These are phyloP conservation scores for Panurus biarmicus DNA, from an alignment of 2,113 vertebrate species.

Conservation along the genomic window DNA sequence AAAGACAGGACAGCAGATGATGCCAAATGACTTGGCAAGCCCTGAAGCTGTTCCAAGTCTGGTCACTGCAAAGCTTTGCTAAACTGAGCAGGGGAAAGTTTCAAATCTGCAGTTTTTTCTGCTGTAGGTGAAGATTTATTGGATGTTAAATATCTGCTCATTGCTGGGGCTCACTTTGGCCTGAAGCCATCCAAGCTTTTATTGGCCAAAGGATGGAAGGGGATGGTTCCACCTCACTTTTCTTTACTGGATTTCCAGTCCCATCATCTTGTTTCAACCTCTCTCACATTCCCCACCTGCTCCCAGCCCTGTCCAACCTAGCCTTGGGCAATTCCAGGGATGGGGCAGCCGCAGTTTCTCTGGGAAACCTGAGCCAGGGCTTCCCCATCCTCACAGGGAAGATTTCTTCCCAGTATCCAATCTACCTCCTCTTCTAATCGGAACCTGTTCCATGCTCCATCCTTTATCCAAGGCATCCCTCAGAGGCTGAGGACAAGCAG, in stretches of 20 bases:
- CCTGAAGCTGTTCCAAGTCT: background rate
- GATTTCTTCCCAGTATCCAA: background rate
- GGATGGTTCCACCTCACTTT: background rate
- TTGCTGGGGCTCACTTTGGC: background rate
- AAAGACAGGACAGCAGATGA: background rate
- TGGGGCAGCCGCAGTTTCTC: background rate
- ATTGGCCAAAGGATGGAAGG: background rate
- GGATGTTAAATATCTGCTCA: background rate
- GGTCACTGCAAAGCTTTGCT: background rate
- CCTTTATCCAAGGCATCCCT: background rate
- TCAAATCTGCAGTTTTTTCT: background rate
- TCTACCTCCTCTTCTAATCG: background rate
- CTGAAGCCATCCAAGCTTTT: background rate
- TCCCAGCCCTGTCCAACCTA: background rate
- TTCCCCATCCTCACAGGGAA: background rate
- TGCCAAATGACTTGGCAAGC: conserved; percentile 38
- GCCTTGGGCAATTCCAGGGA: background rate
- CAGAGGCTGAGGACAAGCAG: fast-evolving
- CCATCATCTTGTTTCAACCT: background rate
- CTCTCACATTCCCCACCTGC: background rate
- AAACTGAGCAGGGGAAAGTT: conserved; percentile 12
- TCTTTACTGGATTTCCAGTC: background rate
- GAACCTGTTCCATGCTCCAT: background rate
- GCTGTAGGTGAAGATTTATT: conserved; percentile 23
- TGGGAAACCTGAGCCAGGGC: background rate